Evolutionary conservation across 2,888 invertebrate genomes (phyloP), one percentile per base, ranked within the genome.

Genomic region (Tuta absoluta): DNA sequence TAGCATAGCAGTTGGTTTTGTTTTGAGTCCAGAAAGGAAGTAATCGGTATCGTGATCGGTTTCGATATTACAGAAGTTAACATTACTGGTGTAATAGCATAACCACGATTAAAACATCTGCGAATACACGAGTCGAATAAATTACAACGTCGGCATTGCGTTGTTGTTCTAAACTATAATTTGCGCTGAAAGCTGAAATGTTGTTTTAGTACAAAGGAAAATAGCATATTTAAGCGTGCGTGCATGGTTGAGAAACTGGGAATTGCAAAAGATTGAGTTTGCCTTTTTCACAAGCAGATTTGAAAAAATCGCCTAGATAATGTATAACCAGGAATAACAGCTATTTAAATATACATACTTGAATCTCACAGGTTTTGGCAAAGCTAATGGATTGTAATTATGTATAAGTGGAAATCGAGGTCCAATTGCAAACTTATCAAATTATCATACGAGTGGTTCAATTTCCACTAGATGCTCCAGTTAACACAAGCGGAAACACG

Each of bases 381-480:
- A 28, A 28, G 33, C 33, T 33, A 33, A 10, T 33, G 33, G 33
- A 8, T 5, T 33, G 33, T 33, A 33, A 33, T 33, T 28, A 51
- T 65, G 61, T 45, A 63, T 38, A 45, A 60, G 63, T 59, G 14
- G 48, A 38, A 48, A 66, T 63, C 63, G 61, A 66, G 66, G 63
- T 63, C 19, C 23, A 37, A 60, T 45, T 19, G 58, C 19, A 69
- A 68, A 73, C 68, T 58, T 65, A 66, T 69, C 66, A 64, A 64
- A 66, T 71, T 73, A 74, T 75, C 72, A 72, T 68, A 69, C 65
- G 70, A 66, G 72, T 69, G 63, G 62, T 66, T 67, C 66, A 67
- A 69, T 56, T 72, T 71, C 64, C 68, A 71, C 69, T 69, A 63
- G 68, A 63, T 74, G 79, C 77, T 75, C 74, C 65, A 77, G 66